Base-by-base conservation (phyloP, 2,797 vertebrate species). In the Chelon auratus region DNA sequence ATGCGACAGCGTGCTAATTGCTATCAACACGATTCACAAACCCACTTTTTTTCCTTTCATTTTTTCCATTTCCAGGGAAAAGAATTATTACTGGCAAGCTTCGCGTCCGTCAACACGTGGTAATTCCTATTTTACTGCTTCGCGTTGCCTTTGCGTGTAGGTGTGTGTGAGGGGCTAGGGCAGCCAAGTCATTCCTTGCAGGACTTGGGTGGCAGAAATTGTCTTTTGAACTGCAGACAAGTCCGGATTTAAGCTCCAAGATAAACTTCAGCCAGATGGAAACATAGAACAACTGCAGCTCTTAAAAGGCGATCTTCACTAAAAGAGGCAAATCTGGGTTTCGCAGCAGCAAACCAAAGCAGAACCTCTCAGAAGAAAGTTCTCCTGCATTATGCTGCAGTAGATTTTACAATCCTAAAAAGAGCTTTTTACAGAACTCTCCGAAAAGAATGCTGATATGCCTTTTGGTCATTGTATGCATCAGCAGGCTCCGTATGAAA, bases 21-120 rank as follows among this genome's bases (percentile, higher is more conserved):
- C 80, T 75, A 79, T 79, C 76, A 75, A 86, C 65, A 58, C 78
- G 84, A 91, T 37, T 90, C 84, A 86, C 78, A 71, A 75, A 64
- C 17, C 57, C 52, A 0, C 24, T 59, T 50, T 48, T 61, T 55
- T 52, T 59, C 54, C 5, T 33, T 33, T 26, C 3, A 7, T 53
- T 4, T 42, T 69, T 43, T n/a, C 42, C 33, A 10, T 66, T 71
- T 56, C 55, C 42, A 58, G 39, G 48, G 45, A 62, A 58, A 43
- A 50, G 45, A 74, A 62, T 71, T 71, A 83, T 81, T 77, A 78
- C 84, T 75, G 76, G 78, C 75, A 73, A 67, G 62, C 69, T 53
- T 77, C 50, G 22, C 4, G 42, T 90, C 78, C 52, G n/a, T 91
- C 82, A 88, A 65, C 86, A 69, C 82, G 39, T 48, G 68, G 62